Conservation (phyloP, 2,888 invertebrate genomes). For the Leptinotarsa haldemani region DNA sequence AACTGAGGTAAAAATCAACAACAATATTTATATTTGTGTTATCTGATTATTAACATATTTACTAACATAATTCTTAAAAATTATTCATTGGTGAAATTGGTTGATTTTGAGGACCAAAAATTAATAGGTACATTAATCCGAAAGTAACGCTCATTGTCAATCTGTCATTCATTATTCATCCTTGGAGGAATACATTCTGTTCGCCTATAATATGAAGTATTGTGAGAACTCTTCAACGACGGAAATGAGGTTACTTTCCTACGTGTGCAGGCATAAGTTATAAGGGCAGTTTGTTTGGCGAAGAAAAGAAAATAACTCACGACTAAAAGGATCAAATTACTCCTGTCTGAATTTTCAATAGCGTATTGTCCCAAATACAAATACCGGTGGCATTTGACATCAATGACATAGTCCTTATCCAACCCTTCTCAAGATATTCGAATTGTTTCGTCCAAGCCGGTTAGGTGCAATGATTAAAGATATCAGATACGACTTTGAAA, state of each 20-base stretch:
- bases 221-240: conserved; percentile 35
- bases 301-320: conserved; percentile 48
- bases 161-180: no score
- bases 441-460: not conserved
- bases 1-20: no score
- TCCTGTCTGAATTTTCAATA: conserved; percentile 51
- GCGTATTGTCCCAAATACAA: conserved; percentile 44
- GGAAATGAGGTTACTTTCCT: conserved; percentile 46
- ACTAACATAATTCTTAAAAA: no score
- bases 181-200: not conserved
- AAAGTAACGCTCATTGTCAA: no score
- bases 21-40: no score
- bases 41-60: no score
- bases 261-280: conserved; percentile 49
- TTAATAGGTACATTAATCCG: no score
- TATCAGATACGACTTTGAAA: no score
- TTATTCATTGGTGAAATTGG: no score
- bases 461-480: not conserved
- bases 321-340: conserved; percentile 53
- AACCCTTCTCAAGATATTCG: conserved; percentile 4
- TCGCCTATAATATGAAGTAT: not conserved
- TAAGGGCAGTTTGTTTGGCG: conserved; percentile 55
- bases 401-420: not conserved
- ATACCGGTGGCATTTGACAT: conserved; percentile 24
- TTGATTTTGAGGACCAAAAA: no score